Conservation (phyloP, 2,797 vertebrate species). For the Cacajao melanocephalus region DNA sequence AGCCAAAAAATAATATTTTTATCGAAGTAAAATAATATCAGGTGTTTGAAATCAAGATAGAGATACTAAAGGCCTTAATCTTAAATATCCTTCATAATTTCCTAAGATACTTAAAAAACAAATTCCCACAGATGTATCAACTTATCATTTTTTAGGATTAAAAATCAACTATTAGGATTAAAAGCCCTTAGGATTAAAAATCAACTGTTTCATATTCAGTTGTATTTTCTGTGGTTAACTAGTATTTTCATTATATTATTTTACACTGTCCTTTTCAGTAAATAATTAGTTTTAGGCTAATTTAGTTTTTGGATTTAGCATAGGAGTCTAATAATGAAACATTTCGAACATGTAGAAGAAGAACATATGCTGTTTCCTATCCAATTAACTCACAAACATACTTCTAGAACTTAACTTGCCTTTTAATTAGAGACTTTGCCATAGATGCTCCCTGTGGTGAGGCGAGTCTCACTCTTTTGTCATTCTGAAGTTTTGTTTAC, state of each 20-base stretch:
- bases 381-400: not conserved
- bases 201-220: not conserved
- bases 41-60: not conserved
- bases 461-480: not conserved
- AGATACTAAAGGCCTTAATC: not conserved
- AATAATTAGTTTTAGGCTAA: not conserved
- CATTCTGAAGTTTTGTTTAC: not conserved
- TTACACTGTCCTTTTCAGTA: not conserved
- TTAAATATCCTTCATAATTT: not conserved
- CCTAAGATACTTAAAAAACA: not conserved
- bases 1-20: not conserved
- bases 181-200: not conserved
- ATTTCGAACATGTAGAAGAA: not conserved
- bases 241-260: not conserved
- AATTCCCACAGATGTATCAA: not conserved
- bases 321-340: not conserved
- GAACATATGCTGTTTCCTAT: not conserved
- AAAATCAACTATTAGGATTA: no score
- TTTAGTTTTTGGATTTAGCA: not conserved
- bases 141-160: not conserved
- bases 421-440: not conserved
- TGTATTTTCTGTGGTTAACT: not conserved
- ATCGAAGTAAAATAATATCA: conserved; percentile 2
- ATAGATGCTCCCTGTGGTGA: not conserved
- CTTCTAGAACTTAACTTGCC: not conserved